phyloP scores from a whole-genome alignment of 2,797 vertebrate species.

The Acridotheres tristis region DNA sequence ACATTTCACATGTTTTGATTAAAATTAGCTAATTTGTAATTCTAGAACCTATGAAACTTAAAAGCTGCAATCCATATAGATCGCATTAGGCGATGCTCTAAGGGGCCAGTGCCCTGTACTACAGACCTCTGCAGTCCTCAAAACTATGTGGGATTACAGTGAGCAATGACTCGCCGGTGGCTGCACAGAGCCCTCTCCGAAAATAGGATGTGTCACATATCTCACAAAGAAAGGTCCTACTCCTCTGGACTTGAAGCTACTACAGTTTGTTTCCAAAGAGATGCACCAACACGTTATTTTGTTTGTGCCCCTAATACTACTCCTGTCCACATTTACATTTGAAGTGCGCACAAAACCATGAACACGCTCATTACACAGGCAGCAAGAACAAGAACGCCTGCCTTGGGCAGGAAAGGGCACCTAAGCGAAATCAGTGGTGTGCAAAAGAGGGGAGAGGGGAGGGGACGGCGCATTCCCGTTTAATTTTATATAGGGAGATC shows the following conservation, averaged over 20 bases:
- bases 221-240: neutral
- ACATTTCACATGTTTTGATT: constrained; percentile 99
- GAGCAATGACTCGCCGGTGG: neutral
- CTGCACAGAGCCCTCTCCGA: constrained; percentile 8
- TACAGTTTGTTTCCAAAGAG: constrained; percentile 13
- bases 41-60: constrained; percentile 94
- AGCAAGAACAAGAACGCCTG: neutral
- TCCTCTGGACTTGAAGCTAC: constrained; percentile 15
- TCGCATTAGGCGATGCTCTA: constrained; percentile 77
- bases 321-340: neutral
- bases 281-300: neutral
- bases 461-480: neutral
- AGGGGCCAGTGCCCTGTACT: constrained; percentile 68
- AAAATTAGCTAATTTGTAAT: constrained; percentile 99
- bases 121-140: constrained; percentile 53
- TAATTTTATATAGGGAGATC: neutral
- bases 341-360: neutral
- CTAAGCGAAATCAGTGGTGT: neutral
- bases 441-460: neutral
- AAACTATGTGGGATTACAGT: constrained; percentile 28
- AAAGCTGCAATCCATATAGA: constrained; percentile 90
- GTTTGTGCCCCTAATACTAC: neutral
- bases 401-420: constrained; percentile 6
- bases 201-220: constrained; percentile 44
- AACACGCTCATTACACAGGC: neutral